phyloP scores from a whole-genome alignment of 2,113 vertebrate genomes.

The Ictidomys tridecemlineatus region DNA sequence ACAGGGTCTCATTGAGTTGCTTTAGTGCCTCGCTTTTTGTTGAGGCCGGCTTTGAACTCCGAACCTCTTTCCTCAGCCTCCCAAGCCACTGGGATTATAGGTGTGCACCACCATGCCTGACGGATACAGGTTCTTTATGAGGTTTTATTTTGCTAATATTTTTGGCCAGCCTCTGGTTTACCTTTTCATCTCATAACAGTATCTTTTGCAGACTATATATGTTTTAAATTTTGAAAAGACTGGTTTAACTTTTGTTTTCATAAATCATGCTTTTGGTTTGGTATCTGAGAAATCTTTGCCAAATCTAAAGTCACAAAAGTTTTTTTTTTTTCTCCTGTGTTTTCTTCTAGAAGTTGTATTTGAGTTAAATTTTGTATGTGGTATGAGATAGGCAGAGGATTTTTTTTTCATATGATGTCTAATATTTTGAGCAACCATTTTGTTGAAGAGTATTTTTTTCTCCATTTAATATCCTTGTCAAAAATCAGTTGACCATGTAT shows the following conservation, averaged over 20 bases:
- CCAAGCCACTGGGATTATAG: no score
- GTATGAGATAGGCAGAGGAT: neutral
- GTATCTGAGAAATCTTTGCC: neutral
- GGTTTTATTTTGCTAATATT: neutral
- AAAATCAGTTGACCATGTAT: neutral
- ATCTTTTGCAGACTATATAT: neutral
- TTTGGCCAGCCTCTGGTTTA: neutral
- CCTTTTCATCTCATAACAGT: neutral
- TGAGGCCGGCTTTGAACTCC: no score
- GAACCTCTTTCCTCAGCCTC: no score
- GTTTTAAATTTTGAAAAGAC: constrained; percentile 27
- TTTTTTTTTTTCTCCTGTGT: neutral
- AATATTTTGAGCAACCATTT: neutral
- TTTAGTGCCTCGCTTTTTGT: no score
- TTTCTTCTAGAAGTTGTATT: constrained; percentile 12
- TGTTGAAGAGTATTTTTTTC: constrained; percentile 7
- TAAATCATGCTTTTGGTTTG: neutral
- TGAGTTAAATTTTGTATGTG: constrained; percentile 5
- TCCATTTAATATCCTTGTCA: constrained; percentile 21
- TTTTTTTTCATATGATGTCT: neutral
- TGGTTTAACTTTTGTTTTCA: neutral
- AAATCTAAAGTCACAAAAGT: neutral
- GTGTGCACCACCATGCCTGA: no score
- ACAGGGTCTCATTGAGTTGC: no score
- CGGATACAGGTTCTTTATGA: neutral